phyloP scores from a whole-genome alignment of 2,888 invertebrate genomes.

The Stenotaenia linearis region DNA sequence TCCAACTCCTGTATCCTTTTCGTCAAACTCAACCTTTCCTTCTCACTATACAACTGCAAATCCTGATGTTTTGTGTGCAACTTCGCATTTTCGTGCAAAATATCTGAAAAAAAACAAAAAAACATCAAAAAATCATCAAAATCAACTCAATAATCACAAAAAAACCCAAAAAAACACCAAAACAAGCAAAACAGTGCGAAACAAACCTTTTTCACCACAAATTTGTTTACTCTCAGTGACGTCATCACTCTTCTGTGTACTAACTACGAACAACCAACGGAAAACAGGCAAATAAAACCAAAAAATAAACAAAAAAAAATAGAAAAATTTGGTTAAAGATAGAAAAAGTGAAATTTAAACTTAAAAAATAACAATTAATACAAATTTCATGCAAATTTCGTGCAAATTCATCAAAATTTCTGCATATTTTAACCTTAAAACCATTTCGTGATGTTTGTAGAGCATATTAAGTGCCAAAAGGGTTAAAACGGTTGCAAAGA shows the following conservation, averaged over 20 bases:
- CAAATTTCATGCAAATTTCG: background rate
- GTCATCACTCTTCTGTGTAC: background rate
- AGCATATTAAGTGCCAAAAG: background rate
- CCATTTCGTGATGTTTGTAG: background rate
- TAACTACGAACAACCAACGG: slow-evolving; percentile 23
- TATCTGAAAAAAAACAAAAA: slow-evolving; percentile 40
- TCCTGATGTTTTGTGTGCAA: slow-evolving; percentile 45
- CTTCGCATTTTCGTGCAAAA: slow-evolving; percentile 45
- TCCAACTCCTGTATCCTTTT: slow-evolving; percentile 44
- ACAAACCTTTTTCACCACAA: background rate
- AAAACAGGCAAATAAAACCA: background rate
- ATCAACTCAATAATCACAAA: background rate
- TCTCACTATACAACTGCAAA: slow-evolving; percentile 43
- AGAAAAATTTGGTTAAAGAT: background rate
- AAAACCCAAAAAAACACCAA: background rate
- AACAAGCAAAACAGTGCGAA: background rate
- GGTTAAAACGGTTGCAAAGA: background rate
- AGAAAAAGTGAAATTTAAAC: background rate
- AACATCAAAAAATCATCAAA: background rate
- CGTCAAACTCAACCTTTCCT: slow-evolving; percentile 42
- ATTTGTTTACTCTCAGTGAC: background rate
- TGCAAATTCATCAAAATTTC: too few relatives aligned
- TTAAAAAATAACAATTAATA: background rate
- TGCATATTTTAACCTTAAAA: background rate
- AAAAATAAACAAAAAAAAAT: background rate